A percentile compares a stretch with the other conserved stretches of the same genome.
Conservation (phyloP, 1,140 invertebrate species). For the Eufriesea mexicana region DNA sequence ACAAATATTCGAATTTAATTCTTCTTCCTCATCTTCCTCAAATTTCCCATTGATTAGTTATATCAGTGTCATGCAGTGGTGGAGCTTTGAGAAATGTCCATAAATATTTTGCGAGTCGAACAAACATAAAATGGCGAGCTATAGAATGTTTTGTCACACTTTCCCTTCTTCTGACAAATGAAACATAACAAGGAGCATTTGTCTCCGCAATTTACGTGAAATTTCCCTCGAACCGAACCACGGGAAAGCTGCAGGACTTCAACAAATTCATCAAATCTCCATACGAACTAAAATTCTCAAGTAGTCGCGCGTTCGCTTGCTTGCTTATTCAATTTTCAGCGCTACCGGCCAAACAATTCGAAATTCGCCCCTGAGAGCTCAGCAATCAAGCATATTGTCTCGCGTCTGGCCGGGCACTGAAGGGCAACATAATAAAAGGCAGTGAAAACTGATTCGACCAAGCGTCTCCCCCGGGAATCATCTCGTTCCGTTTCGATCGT, state of each 20-base stretch:
- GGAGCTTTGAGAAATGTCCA: too few relatives aligned
- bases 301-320: neutral
- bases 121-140: too few relatives aligned
- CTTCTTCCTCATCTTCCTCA: too few relatives aligned
- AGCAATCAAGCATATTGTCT: constrained; percentile 47
- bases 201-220: neutral
- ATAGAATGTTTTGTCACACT: neutral
- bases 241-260: neutral
- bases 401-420: neutral
- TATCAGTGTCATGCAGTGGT: too few relatives aligned
- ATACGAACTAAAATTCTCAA: neutral
- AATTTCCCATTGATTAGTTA: too few relatives aligned
- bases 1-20: too few relatives aligned
- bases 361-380: neutral
- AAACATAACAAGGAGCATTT: neutral
- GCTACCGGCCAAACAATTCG: constrained; percentile 9
- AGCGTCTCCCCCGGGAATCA: constrained; percentile 29
- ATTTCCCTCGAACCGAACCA: neutral
- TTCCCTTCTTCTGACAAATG: neutral
- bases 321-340: constrained; percentile 3
- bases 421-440: constrained; percentile 35
- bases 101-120: too few relatives aligned
- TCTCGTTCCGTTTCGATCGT: constrained; percentile 44
- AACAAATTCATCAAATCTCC: neutral
- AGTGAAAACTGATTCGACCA: constrained; percentile 53